A percentile compares a stretch with the other conserved stretches of the same genome.
Evolutionary conservation across 2,888 invertebrate species (phyloP).

Genomic region (Megaustenia siamemsis): DNA sequence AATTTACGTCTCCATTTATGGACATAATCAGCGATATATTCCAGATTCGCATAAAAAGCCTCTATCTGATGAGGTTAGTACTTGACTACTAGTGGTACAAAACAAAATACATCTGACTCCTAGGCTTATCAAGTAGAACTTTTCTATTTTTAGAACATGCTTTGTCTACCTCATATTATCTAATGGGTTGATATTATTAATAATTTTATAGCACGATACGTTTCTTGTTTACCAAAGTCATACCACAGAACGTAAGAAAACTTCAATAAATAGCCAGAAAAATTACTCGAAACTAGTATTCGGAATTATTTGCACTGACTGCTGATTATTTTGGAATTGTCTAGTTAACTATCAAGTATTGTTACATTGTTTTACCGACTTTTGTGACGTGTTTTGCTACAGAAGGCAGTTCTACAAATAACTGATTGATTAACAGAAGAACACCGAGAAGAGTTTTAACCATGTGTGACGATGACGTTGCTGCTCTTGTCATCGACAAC

Average conservation of each 20-base stretch:
- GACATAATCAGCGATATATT: neutral
- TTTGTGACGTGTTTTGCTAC: too few relatives aligned
- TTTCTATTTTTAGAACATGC: neutral
- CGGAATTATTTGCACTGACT: too few relatives aligned
- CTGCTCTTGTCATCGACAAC: constrained; percentile 92
- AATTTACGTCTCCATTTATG: neutral
- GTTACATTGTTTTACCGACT: too few relatives aligned
- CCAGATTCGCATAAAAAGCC: neutral
- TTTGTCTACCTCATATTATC: neutral
- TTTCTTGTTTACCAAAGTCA: neutral
- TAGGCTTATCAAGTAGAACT: constrained; percentile 11
- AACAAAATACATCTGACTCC: too few relatives aligned
- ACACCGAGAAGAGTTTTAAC: too few relatives aligned
- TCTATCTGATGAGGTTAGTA: too few relatives aligned
- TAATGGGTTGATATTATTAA: neutral
- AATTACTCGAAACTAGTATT: too few relatives aligned
- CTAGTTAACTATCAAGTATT: too few relatives aligned
- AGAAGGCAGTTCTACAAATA: too few relatives aligned
- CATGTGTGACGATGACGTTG: constrained; percentile 55
- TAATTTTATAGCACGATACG: neutral
- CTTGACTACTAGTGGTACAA: too few relatives aligned
- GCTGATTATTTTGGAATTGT: too few relatives aligned
- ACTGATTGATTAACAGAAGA: too few relatives aligned
- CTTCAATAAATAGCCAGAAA: neutral
- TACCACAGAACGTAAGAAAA: neutral